Conservation (phyloP, 1,140 invertebrate species). For the Sycophaga agraensis region DNA sequence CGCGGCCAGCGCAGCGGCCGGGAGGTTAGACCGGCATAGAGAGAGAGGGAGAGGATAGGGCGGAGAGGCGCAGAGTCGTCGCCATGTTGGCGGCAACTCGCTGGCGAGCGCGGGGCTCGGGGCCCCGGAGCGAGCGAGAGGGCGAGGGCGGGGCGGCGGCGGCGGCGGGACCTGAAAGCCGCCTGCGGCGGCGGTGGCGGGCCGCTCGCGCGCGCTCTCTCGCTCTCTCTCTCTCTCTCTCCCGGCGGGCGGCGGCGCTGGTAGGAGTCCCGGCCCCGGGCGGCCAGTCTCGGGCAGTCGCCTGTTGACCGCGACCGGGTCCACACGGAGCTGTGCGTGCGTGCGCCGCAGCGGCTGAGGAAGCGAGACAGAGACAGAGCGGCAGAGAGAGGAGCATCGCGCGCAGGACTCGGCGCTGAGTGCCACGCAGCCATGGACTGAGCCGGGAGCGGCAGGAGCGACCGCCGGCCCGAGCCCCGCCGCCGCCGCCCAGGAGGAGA, state of each 20-base stretch:
- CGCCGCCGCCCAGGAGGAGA: too few relatives aligned
- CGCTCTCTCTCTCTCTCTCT: conserved; percentile 1
- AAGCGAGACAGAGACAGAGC: neutral
- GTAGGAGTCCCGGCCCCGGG: neutral
- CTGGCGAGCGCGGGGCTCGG: neutral
- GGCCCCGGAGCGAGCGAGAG: neutral
- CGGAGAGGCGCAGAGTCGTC: neutral
- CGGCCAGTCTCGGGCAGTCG: conserved; percentile 41
- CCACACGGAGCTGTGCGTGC: conserved; percentile 22
- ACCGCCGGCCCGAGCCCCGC: too few relatives aligned
- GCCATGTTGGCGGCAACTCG: neutral
- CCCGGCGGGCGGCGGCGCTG: neutral
- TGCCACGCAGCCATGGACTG: too few relatives aligned
- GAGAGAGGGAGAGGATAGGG: neutral
- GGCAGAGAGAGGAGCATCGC: neutral
- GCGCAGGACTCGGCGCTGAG: too few relatives aligned
- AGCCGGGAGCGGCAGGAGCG: too few relatives aligned
- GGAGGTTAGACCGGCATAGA: too few relatives aligned
- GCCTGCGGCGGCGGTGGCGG: neutral
- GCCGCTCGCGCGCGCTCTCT: neutral
- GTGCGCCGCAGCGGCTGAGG: neutral
- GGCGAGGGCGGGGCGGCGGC: neutral
- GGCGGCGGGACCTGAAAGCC: conserved; percentile 13
- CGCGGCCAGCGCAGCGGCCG: too few relatives aligned
- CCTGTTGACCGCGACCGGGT: conserved; percentile 52